Percentiles rank a stretch among this genome's conserved stretches.
Evolutionary conservation across 2,113 vertebrate genomes (phyloP).

Genomic region (Perccottus glenii): DNA sequence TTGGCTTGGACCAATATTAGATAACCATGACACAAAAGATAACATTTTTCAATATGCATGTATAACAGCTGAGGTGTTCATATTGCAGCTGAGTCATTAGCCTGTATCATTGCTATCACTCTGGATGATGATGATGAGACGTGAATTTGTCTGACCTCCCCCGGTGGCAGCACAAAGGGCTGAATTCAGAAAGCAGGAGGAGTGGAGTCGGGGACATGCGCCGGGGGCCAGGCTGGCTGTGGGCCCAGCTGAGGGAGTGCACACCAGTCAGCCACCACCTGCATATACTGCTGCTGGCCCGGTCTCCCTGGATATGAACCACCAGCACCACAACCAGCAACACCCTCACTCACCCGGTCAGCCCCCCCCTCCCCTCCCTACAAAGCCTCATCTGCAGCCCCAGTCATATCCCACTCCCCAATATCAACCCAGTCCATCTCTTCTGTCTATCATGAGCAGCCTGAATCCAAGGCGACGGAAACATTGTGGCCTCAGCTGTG

Average conservation of each 20-base stretch:
- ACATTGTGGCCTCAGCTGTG: conserved; percentile 72
- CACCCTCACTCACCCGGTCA: conserved; percentile 1
- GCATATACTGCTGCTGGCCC: conserved; percentile 65
- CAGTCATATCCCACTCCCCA: conserved; percentile 67
- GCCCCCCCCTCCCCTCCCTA: conserved; percentile 6
- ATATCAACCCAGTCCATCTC: conserved; percentile 73
- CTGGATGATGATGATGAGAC: conserved; percentile 72
- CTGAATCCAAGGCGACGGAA: conserved; percentile 49
- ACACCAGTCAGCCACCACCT: conserved; percentile 77
- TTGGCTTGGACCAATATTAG: conserved; percentile 3
- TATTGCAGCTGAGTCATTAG: conserved; percentile 75
- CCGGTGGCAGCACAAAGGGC: conserved; percentile 69
- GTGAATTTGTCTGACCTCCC: conserved; percentile 72
- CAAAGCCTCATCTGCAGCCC: conserved; percentile 73
- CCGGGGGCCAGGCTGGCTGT: conserved; percentile 73
- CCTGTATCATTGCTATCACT: conserved; percentile 65
- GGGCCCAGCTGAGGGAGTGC: conserved; percentile 64
- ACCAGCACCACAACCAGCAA: not conserved
- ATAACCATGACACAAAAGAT: conserved; percentile 6
- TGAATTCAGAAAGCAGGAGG: conserved; percentile 60
- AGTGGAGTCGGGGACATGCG: conserved; percentile 51
- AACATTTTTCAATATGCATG: conserved; percentile 31
- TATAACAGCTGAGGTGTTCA: conserved; percentile 45
- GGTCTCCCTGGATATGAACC: conserved; percentile 57
- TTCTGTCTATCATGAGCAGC: conserved; percentile 64